Evolutionary conservation across 2,797 vertebrate species (phyloP).

Genomic region (Myotis pilosus): DNA sequence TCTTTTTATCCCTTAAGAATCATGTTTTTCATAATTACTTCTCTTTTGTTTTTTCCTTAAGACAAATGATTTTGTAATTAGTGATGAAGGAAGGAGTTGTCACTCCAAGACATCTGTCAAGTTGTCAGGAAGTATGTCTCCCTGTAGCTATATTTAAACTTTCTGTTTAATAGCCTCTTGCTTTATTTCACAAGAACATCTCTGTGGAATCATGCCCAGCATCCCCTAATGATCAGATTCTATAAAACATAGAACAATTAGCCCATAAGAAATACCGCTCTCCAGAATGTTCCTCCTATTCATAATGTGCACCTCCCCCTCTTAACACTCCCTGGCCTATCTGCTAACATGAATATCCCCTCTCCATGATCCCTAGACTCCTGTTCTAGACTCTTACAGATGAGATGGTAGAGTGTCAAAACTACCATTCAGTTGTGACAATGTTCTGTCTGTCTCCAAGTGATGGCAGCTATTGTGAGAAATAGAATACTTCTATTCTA

Average conservation of each 20-base stretch:
- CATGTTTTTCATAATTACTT: slow-evolving; percentile 91
- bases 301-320: slow-evolving; percentile 60
- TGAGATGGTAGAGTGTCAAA: slow-evolving; percentile 66
- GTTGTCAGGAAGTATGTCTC: slow-evolving; percentile 88
- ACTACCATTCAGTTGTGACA: slow-evolving; percentile 32
- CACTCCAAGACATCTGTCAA: slow-evolving; percentile 90
- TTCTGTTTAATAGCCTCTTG: slow-evolving; percentile 92
- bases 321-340: slow-evolving; percentile 45
- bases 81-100: slow-evolving; percentile 88
- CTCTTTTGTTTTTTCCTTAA: slow-evolving; percentile 89
- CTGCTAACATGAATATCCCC: not conserved
- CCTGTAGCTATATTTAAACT: slow-evolving; percentile 90
- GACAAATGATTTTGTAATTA: slow-evolving; percentile 90
- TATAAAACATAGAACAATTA: slow-evolving; percentile 87
- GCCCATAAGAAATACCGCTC: slow-evolving; percentile 84
- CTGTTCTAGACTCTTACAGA: slow-evolving; percentile 58
- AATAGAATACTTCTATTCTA: not conserved
- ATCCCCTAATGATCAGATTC: slow-evolving; percentile 87
- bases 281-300: slow-evolving; percentile 82
- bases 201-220: slow-evolving; percentile 83
- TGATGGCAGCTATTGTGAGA: slow-evolving; percentile 20
- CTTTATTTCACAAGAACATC: slow-evolving; percentile 87
- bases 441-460: not conserved
- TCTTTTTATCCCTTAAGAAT: slow-evolving; percentile 90
- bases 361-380: slow-evolving; percentile 33